Base-by-base conservation (phyloP, 1,140 invertebrate species). In the Drosophila elegans region DNA sequence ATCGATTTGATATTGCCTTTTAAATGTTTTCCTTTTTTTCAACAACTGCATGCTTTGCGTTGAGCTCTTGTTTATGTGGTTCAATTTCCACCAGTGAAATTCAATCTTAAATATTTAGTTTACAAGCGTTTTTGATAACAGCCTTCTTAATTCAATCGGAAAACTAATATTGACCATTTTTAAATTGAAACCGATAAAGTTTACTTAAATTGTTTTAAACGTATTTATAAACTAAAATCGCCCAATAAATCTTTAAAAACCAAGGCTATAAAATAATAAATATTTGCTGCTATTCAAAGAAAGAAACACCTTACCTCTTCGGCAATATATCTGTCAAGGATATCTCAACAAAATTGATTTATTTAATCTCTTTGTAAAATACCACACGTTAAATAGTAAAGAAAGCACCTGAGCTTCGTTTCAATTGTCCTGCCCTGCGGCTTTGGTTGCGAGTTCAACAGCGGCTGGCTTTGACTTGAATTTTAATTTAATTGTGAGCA, bases 401-500 rank as follows among this genome's bases (percentile, higher is more conserved):
- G 32, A 38, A 44, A 66, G 38, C 73, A 75, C 72, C 73, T 75
- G 61, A 41, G 48, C 49, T 36, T 13, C 32, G 29, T 11, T 39
- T 13, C 74, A 51, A 45, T 57, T 75, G 62, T 66, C 52, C 51
- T 67, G 53, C 36, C 16, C 51, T 74, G 5, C 60, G 77, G 55
- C 68, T 27, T 39, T 76, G 39, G 49, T 42, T 61, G 41, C 51
- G 52, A 56, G 41, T 46, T 42, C 78, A 60, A 67, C 74, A 61
- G 68, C 41, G 57, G 53, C 60, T 79, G 77, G 62, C 69, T 54
- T 75, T 85, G 81, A 85, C 84, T 88, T 83, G 46, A 60, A 83
- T 63, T 66, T 83, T 88, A 86, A 86, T 88, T 88, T 82, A 83
- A 88, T 86, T 89, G 71, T 75, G 13, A 67, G 55, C 82, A 82